Evolutionary conservation across 2,888 invertebrate species (phyloP), one percentile per base, ranked within the genome.

Genomic region (Eristalinus sepulchralis): DNA sequence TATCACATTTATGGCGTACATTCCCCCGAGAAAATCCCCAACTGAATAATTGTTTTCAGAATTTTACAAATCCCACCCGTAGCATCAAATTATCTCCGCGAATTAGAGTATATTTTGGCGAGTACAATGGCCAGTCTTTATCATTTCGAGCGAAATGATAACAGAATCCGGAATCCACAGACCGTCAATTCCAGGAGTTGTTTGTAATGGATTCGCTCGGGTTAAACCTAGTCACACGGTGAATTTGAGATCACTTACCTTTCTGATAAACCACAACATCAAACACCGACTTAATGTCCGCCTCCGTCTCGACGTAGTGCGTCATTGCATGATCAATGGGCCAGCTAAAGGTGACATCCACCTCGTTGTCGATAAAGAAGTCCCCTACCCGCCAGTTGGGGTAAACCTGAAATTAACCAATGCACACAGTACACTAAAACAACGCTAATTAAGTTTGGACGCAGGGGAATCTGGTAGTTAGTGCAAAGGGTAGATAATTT

Each of bases 221-320:
- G 57, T 57, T 57, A 57, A 2, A 0, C 47, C n/a, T 9, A 13
- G 2, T 53, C 33, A 17, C 57, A 33, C 3, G 11, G 86, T n/a
- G 17, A 17, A 47, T 17, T 47, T 8, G 17, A n/a, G 17, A 20
- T 17, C 3, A 8, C 85, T 81, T 64, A 90, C 90, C 95, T 90
- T 96, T 96, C 80, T 94, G 94, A 90, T 96, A 96, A 0, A 94
- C 94, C 67, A 96, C 94, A 0, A 93, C 93, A 63, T 95, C 94
- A 89, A 96, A 96, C 0, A 88, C 86, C 1, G 68, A 70, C 70
- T 89, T 88, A 20, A 92, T 91, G 1, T 91, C 90, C 10, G 72
- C 33, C 53, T 92, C 92, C 4, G 88, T 89, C 63, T 92, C 92
- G 24, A 91, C 91, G 36, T 92, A 92, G 24, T 88, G 73, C 1